phyloP scores from a whole-genome alignment of 2,888 invertebrate species.

The Scrobipalpa costella region DNA sequence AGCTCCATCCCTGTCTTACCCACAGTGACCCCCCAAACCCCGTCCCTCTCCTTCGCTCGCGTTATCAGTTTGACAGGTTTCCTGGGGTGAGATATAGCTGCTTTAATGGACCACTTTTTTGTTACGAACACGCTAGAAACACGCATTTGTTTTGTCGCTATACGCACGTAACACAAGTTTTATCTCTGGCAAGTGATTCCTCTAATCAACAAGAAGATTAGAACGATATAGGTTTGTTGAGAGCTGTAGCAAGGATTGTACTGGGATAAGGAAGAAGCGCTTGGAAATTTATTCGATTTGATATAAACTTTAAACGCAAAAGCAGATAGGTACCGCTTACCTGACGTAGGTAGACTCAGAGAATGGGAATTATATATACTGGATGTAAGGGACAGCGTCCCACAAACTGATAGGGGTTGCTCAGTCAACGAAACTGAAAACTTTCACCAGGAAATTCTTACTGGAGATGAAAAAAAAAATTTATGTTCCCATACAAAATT shows the following conservation, averaged over 20 bases:
- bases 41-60: conserved; percentile 41
- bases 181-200: conserved; percentile 13
- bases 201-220: not conserved
- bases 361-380: too few species aligned
- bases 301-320: too few species aligned
- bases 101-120: conserved; percentile 35
- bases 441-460: too few species aligned
- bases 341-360: too few species aligned
- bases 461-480: too few species aligned
- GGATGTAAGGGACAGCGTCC: too few species aligned
- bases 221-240: not conserved
- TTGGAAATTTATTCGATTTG: too few species aligned
- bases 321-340: too few species aligned
- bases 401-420: too few species aligned
- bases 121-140: conserved; percentile 26
- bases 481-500: too few species aligned
- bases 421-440: too few species aligned
- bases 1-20: conserved; percentile 40
- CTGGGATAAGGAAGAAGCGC: not conserved
- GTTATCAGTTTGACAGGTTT: conserved; percentile 63
- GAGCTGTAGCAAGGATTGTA: not conserved
- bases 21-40: too few species aligned
- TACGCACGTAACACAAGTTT: conserved; percentile 5
- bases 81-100: conserved; percentile 43
- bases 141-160: conserved; percentile 28